Conservation (phyloP, 2,888 invertebrate species). For the Flexamia atlantica region DNA sequence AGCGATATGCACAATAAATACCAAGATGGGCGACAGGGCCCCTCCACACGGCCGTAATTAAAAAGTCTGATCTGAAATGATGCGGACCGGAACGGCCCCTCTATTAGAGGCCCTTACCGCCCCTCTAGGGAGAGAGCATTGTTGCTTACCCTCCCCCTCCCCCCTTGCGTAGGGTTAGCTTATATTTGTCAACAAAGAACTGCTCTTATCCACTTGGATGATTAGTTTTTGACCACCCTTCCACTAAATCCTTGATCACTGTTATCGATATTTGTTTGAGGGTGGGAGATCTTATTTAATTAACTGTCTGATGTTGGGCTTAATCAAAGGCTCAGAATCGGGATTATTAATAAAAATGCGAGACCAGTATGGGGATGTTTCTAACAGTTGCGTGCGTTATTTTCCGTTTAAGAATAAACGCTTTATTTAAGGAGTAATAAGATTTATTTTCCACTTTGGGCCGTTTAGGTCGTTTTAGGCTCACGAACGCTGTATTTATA, state of each 20-base stretch:
- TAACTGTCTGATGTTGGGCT: neutral
- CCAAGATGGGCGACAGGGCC: neutral
- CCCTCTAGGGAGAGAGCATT: constrained; percentile 1
- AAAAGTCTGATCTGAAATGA: constrained; percentile 34
- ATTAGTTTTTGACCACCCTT: constrained; percentile 29
- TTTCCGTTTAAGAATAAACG: neutral
- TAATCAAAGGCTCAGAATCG: neutral
- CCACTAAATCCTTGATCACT: neutral
- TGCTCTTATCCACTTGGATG: constrained; percentile 22
- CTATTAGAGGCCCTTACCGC: neutral
- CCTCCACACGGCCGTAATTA: neutral
- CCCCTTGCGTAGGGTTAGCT: neutral
- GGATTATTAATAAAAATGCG: no score
- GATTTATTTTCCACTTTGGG: constrained; percentile 17
- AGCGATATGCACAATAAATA: neutral
- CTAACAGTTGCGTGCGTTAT: neutral
- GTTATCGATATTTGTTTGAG: neutral
- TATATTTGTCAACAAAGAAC: constrained; percentile 16
- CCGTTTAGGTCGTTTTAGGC: neutral
- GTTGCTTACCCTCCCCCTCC: neutral
- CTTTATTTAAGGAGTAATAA: neutral
- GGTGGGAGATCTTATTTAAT: neutral
- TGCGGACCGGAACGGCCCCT: constrained; percentile 5
- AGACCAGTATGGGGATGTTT: neutral
- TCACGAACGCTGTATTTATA: neutral